Evolutionary conservation across 1,140 invertebrate species (phyloP).

Genomic region (Vollenhovia emeryi): DNA sequence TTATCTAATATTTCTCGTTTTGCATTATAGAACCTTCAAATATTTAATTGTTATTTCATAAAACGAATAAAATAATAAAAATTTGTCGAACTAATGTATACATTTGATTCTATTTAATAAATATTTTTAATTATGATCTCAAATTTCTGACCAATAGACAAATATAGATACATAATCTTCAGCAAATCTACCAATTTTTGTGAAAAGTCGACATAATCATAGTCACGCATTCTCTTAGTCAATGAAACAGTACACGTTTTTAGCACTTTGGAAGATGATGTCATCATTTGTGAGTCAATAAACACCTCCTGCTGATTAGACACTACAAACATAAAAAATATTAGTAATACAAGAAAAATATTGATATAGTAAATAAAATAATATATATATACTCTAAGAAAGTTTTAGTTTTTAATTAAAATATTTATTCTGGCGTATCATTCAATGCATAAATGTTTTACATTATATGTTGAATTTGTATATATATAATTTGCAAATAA

Average conservation of each 20-base stretch:
- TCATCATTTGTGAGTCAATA: conserved; percentile 81
- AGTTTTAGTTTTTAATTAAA: too few species aligned
- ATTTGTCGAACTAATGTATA: not conserved
- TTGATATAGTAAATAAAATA: not conserved
- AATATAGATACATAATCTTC: not conserved
- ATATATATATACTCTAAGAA: too few species aligned
- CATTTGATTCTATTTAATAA: too few species aligned
- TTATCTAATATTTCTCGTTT: too few species aligned
- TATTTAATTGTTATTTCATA: not conserved
- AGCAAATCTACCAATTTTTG: conserved; percentile 75
- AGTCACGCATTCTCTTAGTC: conserved; percentile 74
- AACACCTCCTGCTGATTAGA: conserved; percentile 79
- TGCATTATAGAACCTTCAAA: not conserved
- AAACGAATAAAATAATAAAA: not conserved
- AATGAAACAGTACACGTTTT: conserved; percentile 74
- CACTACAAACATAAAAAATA: conserved; percentile 57
- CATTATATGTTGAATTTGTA: not conserved
- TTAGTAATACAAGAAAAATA: too few species aligned
- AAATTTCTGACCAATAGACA: not conserved
- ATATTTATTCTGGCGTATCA: not conserved
- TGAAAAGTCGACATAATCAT: conserved; percentile 76
- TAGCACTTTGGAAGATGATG: conserved; percentile 77
- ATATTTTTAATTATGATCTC: too few species aligned
- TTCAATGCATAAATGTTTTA: not conserved
- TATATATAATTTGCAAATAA: too few species aligned